A percentile compares a stretch with the other conserved stretches of the same genome.
Conservation (phyloP, 1,140 invertebrate genomes). For the Drosophila pseudoananassae region DNA sequence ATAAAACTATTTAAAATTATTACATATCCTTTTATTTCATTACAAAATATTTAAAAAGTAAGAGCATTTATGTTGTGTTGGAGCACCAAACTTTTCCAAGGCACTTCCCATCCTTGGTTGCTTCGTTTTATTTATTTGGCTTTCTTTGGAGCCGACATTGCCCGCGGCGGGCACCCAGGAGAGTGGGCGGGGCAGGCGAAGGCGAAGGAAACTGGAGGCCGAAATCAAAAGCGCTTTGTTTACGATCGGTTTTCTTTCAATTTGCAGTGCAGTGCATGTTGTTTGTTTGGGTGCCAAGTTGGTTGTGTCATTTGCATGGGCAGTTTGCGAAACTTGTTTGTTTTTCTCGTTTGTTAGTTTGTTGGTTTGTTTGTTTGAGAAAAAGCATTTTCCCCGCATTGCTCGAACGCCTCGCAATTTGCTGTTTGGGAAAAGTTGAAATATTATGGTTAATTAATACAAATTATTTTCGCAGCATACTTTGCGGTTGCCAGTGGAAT, state of each 20-base stretch:
- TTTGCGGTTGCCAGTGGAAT: constrained; percentile 61
- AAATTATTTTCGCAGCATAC: constrained; percentile 61
- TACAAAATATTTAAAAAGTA: neutral
- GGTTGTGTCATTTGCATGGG: constrained; percentile 62
- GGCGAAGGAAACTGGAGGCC: constrained; percentile 6
- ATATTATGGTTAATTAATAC: constrained; percentile 42
- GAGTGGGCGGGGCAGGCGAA: constrained; percentile 13
- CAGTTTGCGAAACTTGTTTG: constrained; percentile 52
- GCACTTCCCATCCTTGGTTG: constrained; percentile 14
- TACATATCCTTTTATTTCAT: neutral
- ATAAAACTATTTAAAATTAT: too few relatives aligned
- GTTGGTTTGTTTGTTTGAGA: constrained; percentile 11
- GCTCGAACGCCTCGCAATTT: constrained; percentile 21
- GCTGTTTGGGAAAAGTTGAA: constrained; percentile 37
- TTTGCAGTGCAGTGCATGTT: constrained; percentile 52
- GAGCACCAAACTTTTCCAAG: neutral
- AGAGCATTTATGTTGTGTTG: constrained; percentile 6
- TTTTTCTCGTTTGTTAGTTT: constrained; percentile 25
- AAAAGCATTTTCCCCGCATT: constrained; percentile 28
- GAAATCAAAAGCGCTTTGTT: constrained; percentile 42
- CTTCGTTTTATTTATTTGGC: constrained; percentile 62
- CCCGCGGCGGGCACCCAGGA: constrained; percentile 19
- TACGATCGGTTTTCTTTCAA: constrained; percentile 58
- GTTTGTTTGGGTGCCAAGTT: constrained; percentile 31
- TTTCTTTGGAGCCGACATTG: constrained; percentile 53